Evolutionary conservation across 92 coral and sea anemone species (phyloP), one percentile per base, ranked within the genome.

Genomic region (Parazoanthus swiftii): DNA sequence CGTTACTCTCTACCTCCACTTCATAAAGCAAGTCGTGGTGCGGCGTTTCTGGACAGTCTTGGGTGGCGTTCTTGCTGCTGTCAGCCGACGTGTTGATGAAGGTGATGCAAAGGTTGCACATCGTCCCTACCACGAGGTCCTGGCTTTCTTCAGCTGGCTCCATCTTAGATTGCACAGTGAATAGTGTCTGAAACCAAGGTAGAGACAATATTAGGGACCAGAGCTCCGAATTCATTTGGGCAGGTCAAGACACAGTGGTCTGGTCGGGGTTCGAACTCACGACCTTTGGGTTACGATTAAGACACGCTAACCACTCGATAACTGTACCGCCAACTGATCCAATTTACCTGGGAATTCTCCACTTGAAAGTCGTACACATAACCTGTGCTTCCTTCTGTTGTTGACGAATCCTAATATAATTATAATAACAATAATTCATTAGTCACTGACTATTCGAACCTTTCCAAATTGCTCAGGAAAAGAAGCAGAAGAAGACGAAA

Each of bases 1-100:
- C 43, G 89, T 93, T 91, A 51, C 92, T 90, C 33, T 93, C 96
- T 16, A 94, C 93, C 80, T 93, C 98, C 11, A 95, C 95, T 68
- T 95, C 95, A 91, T 95, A 95, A 16, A 95, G 80, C 6, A 95
- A 85, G 56, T 93, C 85, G 23, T 89, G 88, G 38, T 80, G 81
- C 42, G 81, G 92, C 42, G 83, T 70, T 79, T 88, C 65, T 35
- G 74, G 67, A 36, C 82, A 70, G 74, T 68, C 35, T 15, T 80
- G 76, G 77, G 80, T 20, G 13, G 36, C 54, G 39, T 51, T 58
- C 18, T 56, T 38, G 7, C 38, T 16, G 8, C 59, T 73, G 14
- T 39, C 25, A 54, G 71, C 15, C 18, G 80, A 73, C 42, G 85
- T 71, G 77, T 92, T 92, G 8, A 86, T 88, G 80, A 95, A 90